Base-by-base conservation (phyloP, 2,888 invertebrate genomes). In the Tenthredo mesomela region DNA sequence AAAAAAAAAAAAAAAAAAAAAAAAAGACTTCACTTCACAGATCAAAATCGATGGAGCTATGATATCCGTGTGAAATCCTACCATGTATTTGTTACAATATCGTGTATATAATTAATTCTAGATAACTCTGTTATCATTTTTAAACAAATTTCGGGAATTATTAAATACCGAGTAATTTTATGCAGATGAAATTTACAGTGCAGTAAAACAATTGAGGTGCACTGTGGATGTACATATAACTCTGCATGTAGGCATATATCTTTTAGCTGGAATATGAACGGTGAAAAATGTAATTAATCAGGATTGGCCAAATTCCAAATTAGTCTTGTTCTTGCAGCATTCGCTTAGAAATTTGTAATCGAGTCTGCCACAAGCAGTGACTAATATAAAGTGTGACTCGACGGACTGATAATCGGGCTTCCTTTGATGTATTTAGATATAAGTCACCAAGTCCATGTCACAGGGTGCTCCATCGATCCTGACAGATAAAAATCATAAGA, bases 251-350 rank as follows among this genome's bases (percentile, higher is more conserved):
- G 21, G 21, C 12, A 21, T n/a, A 25, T 43, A 15, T 43, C 1
- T 15, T 33, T 29, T 33, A 2, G 25, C 29, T 67, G 67, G 29
- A 15, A 43, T 43, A 73, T 43, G 10, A 73, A 40, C 7, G 43
- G 21, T 43, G 43, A 29, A 73, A 43, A 21, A 61, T 80, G 58
- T 61, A 33, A 80, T 80, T 80, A 80, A 80, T 61, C 37, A 21
- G 40, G 25, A 61, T 15, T 80, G 58, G 80, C 80, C 58, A 6
- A 21, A n/a, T 80, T 80, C 61, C 80, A 80, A 80, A 80, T 80
- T 37, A 61, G 40, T 61, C 61, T 50, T 10, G 40, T 37, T 58
- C 80, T 61, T 73, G 71, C 54, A 29, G 10, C 50, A 54, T 29
- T 77, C 77, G 1, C 18, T 0, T 29, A 9, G 33, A 37, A 50